phyloP scores from a whole-genome alignment of 2,797 vertebrate species.

The Chelonia mydas region DNA sequence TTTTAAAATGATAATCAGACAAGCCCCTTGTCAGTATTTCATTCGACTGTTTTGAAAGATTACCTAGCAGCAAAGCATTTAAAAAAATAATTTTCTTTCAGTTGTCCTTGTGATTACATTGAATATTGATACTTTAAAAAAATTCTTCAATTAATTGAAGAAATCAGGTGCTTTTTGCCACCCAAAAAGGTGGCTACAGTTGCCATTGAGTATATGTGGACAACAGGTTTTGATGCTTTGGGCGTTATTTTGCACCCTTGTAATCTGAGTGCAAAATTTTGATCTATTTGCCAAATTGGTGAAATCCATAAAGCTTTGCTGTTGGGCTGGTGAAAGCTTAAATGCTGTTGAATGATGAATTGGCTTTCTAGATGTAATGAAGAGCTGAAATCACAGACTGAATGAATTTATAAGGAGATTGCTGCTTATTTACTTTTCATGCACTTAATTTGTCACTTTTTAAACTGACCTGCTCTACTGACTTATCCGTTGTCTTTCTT shows the following conservation, averaged over 20 bases:
- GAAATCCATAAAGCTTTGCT: constrained; percentile 43
- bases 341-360: constrained; percentile 73
- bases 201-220: background rate
- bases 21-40: background rate
- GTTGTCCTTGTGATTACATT: background rate
- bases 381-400: constrained; percentile 62
- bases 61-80: background rate
- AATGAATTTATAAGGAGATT: constrained; percentile 73
- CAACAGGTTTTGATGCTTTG: background rate
- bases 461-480: constrained; percentile 68
- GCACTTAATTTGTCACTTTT: constrained; percentile 75
- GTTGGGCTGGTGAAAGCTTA: constrained; percentile 51
- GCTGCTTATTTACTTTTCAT: constrained; percentile 77
- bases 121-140: background rate
- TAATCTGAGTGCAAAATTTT: background rate
- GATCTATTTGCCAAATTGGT: constrained; percentile 18
- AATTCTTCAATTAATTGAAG: background rate
- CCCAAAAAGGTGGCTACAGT: background rate
- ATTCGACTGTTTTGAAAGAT: background rate
- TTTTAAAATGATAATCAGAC: background rate
- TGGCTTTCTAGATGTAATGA: constrained; percentile 70
- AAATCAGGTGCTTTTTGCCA: background rate
- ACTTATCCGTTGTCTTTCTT: constrained; percentile 37
- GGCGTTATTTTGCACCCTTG: background rate
- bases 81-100: background rate